Evolutionary conservation across 2,113 vertebrate species (phyloP).

Genomic region (Bujurquina vittata): DNA sequence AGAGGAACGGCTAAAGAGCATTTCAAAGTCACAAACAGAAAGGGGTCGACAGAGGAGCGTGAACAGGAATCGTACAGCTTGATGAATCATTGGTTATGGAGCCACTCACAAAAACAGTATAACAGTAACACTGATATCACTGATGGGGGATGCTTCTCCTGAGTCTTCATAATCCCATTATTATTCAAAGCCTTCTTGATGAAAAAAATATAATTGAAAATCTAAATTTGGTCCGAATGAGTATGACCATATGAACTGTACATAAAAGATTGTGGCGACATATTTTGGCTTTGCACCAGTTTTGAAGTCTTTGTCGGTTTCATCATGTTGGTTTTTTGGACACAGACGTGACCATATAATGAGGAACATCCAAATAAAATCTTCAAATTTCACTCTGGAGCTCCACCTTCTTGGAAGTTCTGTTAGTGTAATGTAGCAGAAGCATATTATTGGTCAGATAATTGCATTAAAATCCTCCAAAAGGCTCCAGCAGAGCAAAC

Average conservation of each 20-base stretch:
- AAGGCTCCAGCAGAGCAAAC: too few species aligned
- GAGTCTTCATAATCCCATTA: neutral
- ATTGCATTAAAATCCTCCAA: too few species aligned
- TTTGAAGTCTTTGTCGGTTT: neutral
- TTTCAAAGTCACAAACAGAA: neutral
- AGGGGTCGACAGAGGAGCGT: neutral
- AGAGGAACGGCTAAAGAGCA: neutral
- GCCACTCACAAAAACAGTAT: neutral
- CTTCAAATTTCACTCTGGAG: neutral
- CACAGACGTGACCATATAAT: too few species aligned
- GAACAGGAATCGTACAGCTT: neutral
- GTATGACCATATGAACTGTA: neutral
- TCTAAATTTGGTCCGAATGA: neutral
- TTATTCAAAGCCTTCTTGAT: neutral
- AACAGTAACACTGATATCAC: rapidly evolving
- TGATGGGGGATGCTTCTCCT: too few species aligned
- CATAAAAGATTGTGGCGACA: neutral
- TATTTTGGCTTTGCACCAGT: neutral
- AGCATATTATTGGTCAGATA: neutral
- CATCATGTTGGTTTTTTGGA: too few species aligned
- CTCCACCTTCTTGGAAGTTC: neutral
- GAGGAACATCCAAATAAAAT: neutral
- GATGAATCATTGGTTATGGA: neutral
- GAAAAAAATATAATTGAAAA: neutral
- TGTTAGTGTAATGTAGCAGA: neutral